These are phyloP conservation scores for Electrophaes corylata DNA, from an alignment of 2,888 invertebrate species.

Conservation along the genomic window DNA sequence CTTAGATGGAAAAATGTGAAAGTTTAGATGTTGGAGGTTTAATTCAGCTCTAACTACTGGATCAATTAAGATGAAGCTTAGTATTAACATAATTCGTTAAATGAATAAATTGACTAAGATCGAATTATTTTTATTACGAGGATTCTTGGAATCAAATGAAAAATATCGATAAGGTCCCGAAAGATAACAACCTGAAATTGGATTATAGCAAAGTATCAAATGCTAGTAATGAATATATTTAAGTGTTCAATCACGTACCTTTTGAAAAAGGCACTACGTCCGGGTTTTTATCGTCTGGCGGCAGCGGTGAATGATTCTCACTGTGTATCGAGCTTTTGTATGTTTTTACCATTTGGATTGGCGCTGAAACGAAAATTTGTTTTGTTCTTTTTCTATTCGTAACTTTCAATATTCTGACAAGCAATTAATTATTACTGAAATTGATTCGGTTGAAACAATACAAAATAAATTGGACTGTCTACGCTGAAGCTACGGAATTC, in stretches of 20 bases:
- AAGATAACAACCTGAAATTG: no score
- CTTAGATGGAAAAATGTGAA: no score
- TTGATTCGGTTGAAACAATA: background rate
- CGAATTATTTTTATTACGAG: no score
- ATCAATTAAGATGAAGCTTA: no score
- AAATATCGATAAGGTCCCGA: no score
- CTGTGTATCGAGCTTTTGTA: conserved; percentile 82
- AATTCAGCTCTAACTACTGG: no score
- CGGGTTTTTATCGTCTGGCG: conserved; percentile 94
- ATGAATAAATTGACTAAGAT: no score
- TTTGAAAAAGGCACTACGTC: conserved; percentile 94
- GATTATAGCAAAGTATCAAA: no score
- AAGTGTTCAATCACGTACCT: conserved; percentile 86
- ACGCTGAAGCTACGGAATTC: background rate
- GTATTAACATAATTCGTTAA: no score
- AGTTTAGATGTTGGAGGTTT: no score
- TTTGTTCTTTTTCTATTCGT: background rate
- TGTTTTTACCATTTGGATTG: conserved; percentile 71
- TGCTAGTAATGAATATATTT: no score
- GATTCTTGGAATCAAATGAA: no score
- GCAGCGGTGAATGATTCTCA: conserved; percentile 83
- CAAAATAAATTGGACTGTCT: background rate
- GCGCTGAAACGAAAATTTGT: conserved; percentile 55
- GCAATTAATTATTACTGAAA: background rate
- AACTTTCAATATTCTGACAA: background rate